Conservation (phyloP, 2,888 invertebrate genomes). For the Chymomyza caudatula region DNA sequence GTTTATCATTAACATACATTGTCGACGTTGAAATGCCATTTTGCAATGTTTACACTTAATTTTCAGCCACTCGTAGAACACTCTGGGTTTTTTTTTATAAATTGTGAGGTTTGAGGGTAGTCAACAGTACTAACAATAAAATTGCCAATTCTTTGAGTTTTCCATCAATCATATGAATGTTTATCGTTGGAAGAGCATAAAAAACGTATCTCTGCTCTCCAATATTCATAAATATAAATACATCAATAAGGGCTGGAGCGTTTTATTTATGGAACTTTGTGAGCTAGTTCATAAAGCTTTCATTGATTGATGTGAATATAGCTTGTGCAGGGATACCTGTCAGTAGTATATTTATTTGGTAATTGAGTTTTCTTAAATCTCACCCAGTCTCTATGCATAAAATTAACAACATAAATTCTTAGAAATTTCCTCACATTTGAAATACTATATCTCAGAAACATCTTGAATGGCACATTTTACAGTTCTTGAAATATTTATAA, state of each 20-base stretch:
- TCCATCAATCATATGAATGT: neutral
- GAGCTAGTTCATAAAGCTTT: neutral
- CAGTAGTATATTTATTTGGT: too few species aligned
- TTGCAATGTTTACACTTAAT: conserved; percentile 28
- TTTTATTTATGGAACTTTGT: neutral
- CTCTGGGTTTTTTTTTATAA: conserved; percentile 25
- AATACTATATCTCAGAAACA: too few species aligned
- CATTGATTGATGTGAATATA: neutral
- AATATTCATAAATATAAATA: neutral
- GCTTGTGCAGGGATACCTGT: too few species aligned
- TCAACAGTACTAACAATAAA: conserved; percentile 8
- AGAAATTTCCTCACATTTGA: too few species aligned
- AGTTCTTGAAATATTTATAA: too few species aligned
- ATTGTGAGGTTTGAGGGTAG: too few species aligned
- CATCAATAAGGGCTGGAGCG: neutral
- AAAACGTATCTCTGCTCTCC: neutral
- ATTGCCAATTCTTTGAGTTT: neutral
- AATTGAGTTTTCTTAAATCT: too few species aligned
- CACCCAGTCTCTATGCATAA: too few species aligned
- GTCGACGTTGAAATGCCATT: conserved; percentile 29
- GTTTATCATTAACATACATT: conserved; percentile 55
- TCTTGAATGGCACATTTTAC: too few species aligned
- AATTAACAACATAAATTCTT: too few species aligned
- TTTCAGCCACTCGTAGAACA: conserved; percentile 21
- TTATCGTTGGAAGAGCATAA: neutral